A percentile compares a stretch with the other conserved stretches of the same genome.
Evolutionary conservation across 2,888 invertebrate genomes (phyloP).

Genomic region (Axea sp.): DNA sequence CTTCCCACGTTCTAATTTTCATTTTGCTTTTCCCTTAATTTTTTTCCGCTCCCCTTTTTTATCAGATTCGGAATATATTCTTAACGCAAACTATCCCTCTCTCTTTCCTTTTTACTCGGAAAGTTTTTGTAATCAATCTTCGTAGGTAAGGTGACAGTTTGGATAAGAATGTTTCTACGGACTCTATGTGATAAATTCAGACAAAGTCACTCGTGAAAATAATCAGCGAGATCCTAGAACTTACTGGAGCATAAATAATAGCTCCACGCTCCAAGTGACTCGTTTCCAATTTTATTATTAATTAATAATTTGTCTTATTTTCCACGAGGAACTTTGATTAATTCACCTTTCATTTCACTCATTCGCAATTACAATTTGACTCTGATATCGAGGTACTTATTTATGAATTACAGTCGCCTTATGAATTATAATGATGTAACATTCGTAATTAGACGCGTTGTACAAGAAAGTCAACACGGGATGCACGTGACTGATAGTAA

Average conservation of each 20-base stretch:
- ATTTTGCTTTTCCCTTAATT: conserved; percentile 52
- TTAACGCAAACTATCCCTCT: conserved; percentile 40
- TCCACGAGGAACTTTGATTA: conserved; percentile 14
- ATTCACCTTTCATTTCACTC: conserved; percentile 14
- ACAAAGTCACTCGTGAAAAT: conserved; percentile 53
- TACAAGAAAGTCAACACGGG: conserved; percentile 8
- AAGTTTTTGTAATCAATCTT: conserved; percentile 66
- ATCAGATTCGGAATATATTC: conserved; percentile 54
- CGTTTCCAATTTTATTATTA: conserved; percentile 31
- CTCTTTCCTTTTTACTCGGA: conserved; percentile 41
- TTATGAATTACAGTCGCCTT: too few relatives aligned
- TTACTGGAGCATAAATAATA: conserved; percentile 40
- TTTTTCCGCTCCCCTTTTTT: conserved; percentile 44
- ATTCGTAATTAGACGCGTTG: conserved; percentile 38
- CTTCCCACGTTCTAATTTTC: conserved; percentile 62
- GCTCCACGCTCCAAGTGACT: background rate
- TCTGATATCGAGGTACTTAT: too few relatives aligned
- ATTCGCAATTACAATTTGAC: too few relatives aligned
- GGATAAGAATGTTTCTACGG: conserved; percentile 58
- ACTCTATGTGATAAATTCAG: conserved; percentile 50
- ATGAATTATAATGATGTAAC: conserved; percentile 31
- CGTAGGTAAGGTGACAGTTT: conserved; percentile 49
- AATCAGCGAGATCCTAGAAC: conserved; percentile 39
- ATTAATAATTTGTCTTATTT: conserved; percentile 30
- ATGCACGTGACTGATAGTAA: conserved; percentile 45